These are phyloP conservation scores for Polyergus mexicanus DNA, from an alignment of 1,140 invertebrate species.

Conservation along the genomic window DNA sequence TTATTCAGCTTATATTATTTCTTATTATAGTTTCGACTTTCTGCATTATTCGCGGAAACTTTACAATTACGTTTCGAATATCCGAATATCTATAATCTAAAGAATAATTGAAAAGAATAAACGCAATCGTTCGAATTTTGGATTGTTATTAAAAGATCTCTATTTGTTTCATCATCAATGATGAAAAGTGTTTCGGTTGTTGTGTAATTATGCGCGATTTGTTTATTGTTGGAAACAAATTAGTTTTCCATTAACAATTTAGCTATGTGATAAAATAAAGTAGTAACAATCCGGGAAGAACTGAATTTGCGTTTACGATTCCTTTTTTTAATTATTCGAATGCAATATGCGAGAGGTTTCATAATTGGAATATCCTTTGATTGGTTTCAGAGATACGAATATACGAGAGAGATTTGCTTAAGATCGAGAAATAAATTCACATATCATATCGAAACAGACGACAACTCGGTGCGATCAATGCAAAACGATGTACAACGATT, in stretches of 20 bases:
- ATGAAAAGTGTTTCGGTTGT: no score
- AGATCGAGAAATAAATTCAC: constrained; percentile 1
- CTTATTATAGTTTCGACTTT: not conserved
- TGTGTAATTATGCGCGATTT: no score
- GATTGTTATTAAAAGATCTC: not conserved
- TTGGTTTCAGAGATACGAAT: not conserved
- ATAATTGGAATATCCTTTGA: not conserved
- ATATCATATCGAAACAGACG: constrained; percentile 30
- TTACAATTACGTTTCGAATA: no score
- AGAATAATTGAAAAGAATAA: no score
- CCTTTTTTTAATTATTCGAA: no score
- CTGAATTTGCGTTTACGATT: no score
- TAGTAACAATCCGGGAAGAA: no score
- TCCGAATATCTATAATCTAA: no score
- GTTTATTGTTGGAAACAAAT: no score
- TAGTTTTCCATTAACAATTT: not conserved
- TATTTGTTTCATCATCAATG: not conserved
- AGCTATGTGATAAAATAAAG: no score
- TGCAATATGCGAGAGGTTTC: no score
- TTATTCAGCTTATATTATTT: constrained; percentile 3
- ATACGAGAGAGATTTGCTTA: not conserved
- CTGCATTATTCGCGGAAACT: not conserved
- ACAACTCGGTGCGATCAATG: constrained; percentile 15
- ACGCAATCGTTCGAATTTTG: no score
- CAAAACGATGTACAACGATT: constrained; percentile 34